Evolutionary conservation across 2,888 invertebrate genomes (phyloP), one percentile per base, ranked within the genome.

Genomic region (Ochropleura leucogaster): DNA sequence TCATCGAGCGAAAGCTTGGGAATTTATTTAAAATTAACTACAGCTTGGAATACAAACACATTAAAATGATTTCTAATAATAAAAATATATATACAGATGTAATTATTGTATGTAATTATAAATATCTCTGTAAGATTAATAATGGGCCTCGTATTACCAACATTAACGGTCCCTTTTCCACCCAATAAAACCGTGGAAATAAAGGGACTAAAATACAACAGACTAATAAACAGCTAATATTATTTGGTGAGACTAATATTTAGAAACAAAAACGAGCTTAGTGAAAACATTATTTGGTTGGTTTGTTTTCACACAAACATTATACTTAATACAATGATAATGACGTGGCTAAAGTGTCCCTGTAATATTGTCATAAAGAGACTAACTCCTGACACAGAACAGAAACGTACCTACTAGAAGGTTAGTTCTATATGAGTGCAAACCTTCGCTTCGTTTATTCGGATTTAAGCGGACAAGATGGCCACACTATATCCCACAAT

Each of bases 281-380:
- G 68, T 74, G 30, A 74, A 70, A 73, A 74, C 67, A 73, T 80
- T 74, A 79, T 72, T 69, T 53, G 64, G 74, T 75, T 64, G 77
- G 73, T 60, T 60, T 71, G 77, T 75, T 63, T 73, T 68, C 77
- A 79, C 70, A 71, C 66, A 76, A 85, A 77, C 76, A 80, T 85
- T 83, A 78, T 71, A 85, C 77, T 79, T 84, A 85, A 82, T 85
- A 88, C 85, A 85, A 89, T 84, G 85, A 82, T 87, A 89, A 91
- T 89, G 87, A 87, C 78, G 68, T 60, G 72, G 82, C 84, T 78
- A 84, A 88, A 90, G 87, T 86, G 84, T 82, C 84, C 68, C 76
- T 59, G 72, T 89, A 87, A 88, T 84, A 83, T 79, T 74, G 73
- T 85, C 71, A 81, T 87, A 86, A 87, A 89, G 87, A 84, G 86